Conservation (phyloP, 2,113 vertebrate genomes). For the Oreochromis niloticus region DNA sequence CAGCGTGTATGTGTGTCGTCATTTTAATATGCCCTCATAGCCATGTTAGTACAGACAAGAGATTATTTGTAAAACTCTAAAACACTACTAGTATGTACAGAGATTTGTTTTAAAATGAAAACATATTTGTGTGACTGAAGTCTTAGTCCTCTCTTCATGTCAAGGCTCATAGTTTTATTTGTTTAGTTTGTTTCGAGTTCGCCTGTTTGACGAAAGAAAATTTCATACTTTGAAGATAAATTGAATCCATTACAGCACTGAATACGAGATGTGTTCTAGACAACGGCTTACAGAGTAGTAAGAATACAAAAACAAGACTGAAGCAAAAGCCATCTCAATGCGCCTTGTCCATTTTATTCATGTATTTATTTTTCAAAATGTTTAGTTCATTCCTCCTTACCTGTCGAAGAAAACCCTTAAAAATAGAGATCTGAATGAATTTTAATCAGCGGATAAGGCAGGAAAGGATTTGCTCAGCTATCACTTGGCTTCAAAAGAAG, state of each 20-base stretch:
- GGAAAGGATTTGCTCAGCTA: neutral
- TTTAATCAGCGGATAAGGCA: neutral
- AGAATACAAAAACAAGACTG: neutral
- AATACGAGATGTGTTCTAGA: neutral
- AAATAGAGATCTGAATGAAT: neutral
- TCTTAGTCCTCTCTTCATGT: neutral
- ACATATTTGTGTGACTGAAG: neutral
- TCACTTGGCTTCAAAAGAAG: neutral
- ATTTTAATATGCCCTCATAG: neutral
- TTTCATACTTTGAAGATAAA: neutral
- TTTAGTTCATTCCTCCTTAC: neutral
- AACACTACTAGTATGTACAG: neutral
- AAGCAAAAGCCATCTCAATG: neutral
- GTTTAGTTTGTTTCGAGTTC: neutral
- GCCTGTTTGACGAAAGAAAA: neutral
- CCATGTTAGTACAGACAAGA: neutral
- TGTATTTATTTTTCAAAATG: neutral
- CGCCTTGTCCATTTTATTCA: neutral
- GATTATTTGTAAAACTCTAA: neutral
- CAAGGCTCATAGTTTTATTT: neutral
- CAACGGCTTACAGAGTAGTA: neutral
- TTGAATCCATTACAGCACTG: neutral
- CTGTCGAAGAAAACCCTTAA: neutral
- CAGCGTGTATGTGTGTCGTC: neutral
- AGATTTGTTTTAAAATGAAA: neutral